Conservation (phyloP, 2,888 invertebrate species). For the Apamea monoglypha region DNA sequence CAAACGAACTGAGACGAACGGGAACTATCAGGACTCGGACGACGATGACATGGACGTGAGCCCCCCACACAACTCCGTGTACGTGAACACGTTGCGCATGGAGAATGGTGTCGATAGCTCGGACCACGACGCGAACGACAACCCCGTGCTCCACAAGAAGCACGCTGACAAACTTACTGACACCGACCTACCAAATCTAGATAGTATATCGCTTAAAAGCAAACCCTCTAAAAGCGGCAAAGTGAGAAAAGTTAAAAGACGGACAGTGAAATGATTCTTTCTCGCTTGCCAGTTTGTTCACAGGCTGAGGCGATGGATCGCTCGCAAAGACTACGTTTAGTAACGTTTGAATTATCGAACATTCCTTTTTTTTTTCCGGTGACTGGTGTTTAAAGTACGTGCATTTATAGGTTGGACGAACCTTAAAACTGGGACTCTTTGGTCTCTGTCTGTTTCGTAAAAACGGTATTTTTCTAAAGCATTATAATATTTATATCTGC, state of each 20-base stretch:
- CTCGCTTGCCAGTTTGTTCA: slow-evolving; percentile 86
- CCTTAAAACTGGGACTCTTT: slow-evolving; percentile 64
- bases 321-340: slow-evolving; percentile 67
- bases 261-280: slow-evolving; percentile 89
- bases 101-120: slow-evolving; percentile 85
- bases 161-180: slow-evolving; percentile 68
- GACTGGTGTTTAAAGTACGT: slow-evolving; percentile 79
- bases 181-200: slow-evolving; percentile 81
- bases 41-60: slow-evolving; percentile 79
- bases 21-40: slow-evolving; percentile 83
- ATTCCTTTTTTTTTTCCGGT: slow-evolving; percentile 80
- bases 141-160: slow-evolving; percentile 70
- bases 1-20: slow-evolving; percentile 81
- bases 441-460: slow-evolving; percentile 62
- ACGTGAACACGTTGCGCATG: slow-evolving; percentile 76
- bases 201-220: slow-evolving; percentile 82
- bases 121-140: slow-evolving; percentile 85
- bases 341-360: slow-evolving; percentile 68
- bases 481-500: slow-evolving; percentile 69
- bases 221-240: slow-evolving; percentile 79
- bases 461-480: slow-evolving; percentile 79
- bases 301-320: slow-evolving; percentile 78
- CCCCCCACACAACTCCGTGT: slow-evolving; percentile 67
- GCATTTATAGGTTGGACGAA: slow-evolving; percentile 77
- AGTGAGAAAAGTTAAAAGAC: slow-evolving; percentile 82